Evolutionary conservation across 1,140 invertebrate genomes (phyloP), one percentile per base, ranked within the genome.

Genomic region (Anoplolepis gracilipes): DNA sequence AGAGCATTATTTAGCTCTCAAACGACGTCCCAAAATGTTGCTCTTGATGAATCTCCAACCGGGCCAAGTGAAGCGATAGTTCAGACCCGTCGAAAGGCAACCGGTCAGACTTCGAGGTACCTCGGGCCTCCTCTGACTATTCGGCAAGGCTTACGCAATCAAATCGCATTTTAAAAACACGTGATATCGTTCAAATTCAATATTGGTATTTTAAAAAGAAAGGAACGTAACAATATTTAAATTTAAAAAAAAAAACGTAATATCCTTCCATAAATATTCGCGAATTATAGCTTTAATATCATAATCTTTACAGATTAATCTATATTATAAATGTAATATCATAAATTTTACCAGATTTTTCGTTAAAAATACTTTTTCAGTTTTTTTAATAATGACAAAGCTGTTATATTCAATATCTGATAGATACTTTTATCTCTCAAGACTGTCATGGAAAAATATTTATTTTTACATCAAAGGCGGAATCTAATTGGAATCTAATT

Each of bases 21-120:
- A 81, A 57, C 49, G 65, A 70, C 33, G 65, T 81, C n/a, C 19
- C 65, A 53, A 59, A 53, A 72, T 46, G 53, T 72, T 73, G 53
- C 36, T 39, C 49, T 67, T 61, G 36, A 76, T 53, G 30, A 22
- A 36, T 36, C 33, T 28, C 25, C 19, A 22, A 5, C 19, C 19
- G 65, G 22, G 2, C 25, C 49, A 1, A 85, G 75, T 30, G n/a
- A 69, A 59, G 30, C 10, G 19, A 13, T 28, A 62, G 19, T 81
- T 70, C 53, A 33, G 84, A 64, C 5, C 62, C 53, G 42, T 70
- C 76, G 42, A 65, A 36, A 69, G 84, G 76, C 84, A 81, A 81
- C 84, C 77, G 61, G 84, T 81, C 53, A 55, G 39, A 62, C 75
- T 72, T n/a, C 55, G 59, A 77, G 61, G 81, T 84, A 84, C 19